phyloP scores from a whole-genome alignment of 2,888 invertebrate species.

The Ichneumon xanthorius region DNA sequence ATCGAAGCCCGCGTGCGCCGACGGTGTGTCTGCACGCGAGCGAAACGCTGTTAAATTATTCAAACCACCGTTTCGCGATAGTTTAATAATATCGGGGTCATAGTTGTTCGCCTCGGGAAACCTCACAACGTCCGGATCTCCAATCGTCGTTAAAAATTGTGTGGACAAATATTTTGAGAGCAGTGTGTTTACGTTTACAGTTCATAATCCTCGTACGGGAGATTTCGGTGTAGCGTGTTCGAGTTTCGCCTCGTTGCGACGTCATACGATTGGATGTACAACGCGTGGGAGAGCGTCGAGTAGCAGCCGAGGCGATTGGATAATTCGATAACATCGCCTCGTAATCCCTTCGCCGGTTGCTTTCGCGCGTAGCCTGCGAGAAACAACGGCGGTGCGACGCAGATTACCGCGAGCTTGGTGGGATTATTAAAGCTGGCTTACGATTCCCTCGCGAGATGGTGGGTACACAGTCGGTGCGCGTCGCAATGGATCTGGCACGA shows the following conservation, averaged over 20 bases:
- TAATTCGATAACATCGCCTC: conserved; percentile 48
- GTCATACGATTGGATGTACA: conserved; percentile 9
- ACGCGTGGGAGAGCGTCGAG: not conserved
- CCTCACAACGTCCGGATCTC: not conserved
- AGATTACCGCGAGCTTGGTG: conserved; percentile 51
- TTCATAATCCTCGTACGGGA: not conserved
- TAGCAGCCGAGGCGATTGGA: conserved; percentile 34
- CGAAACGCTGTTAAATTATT: not conserved
- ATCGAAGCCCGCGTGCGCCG: not conserved
- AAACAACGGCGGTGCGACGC: conserved; percentile 1
- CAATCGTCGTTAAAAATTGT: not conserved
- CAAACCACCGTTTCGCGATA: not conserved
- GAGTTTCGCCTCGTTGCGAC: not conserved
- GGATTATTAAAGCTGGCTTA: conserved; percentile 52
- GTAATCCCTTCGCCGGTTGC: conserved; percentile 51
- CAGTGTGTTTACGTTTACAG: not conserved
- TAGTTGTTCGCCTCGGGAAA: not conserved
- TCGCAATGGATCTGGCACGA: conserved; percentile 4
- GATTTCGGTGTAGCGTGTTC: not conserved
- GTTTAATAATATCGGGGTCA: not conserved
- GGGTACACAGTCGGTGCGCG: not conserved
- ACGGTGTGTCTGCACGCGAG: not conserved
- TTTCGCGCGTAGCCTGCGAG: conserved; percentile 14
- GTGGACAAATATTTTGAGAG: not conserved
- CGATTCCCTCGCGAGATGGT: conserved; percentile 16